Conservation (phyloP, 2,888 invertebrate genomes). For the Eubasilissa splendida region DNA sequence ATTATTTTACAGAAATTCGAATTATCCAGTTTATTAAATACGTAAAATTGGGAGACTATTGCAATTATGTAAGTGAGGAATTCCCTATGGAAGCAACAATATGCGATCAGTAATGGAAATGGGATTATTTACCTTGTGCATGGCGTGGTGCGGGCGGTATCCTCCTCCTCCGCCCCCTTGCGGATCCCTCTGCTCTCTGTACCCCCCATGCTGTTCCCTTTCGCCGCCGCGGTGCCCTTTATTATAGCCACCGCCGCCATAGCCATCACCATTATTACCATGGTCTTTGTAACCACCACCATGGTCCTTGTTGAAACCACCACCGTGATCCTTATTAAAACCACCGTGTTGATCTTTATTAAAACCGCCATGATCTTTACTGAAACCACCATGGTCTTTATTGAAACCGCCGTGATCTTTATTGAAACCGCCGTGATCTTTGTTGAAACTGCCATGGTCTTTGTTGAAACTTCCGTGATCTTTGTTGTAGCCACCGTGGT, state of each 20-base stretch:
- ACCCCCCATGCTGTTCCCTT: conserved; percentile 61
- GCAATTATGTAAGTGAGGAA: no score
- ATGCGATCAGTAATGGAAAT: neutral
- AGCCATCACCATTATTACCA: conserved; percentile 39
- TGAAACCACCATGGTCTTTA: conserved; percentile 62
- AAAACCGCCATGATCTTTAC: conserved; percentile 62
- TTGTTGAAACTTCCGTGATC: conserved; percentile 60
- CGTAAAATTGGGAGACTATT: no score
- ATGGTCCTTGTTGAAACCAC: conserved; percentile 50
- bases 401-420: conserved; percentile 46
- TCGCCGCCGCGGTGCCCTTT: conserved; percentile 61
- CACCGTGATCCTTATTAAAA: conserved; percentile 50
- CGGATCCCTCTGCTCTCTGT: conserved; percentile 49
- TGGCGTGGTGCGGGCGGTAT: conserved; percentile 59
- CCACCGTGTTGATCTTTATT: conserved; percentile 52
- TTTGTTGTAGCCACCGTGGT: conserved; percentile 63
- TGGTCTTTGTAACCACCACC: conserved; percentile 53
- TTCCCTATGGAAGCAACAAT: no score
- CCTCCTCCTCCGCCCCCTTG: conserved; percentile 62
- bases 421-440: conserved; percentile 50
- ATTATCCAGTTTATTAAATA: no score
- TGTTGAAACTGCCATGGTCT: conserved; percentile 47
- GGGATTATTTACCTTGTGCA: conserved; percentile 54
- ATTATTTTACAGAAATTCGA: no score
- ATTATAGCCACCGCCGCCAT: conserved; percentile 49